A percentile compares a stretch with the other conserved stretches of the same genome.
phyloP scores from a whole-genome alignment of 2,888 invertebrate genomes.

The Drosophila fulvimacula region DNA sequence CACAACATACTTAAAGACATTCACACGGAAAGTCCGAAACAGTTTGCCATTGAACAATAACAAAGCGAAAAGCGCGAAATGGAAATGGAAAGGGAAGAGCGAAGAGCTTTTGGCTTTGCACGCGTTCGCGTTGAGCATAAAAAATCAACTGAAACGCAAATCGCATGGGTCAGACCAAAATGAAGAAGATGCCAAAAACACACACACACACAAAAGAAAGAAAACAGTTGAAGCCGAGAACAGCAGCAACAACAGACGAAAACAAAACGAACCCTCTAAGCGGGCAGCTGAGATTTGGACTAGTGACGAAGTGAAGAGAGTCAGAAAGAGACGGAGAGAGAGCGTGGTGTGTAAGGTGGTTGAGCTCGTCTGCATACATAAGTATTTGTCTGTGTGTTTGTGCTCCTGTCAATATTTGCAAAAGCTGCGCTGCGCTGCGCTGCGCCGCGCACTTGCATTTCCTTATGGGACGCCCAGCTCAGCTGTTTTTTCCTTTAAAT shows the following conservation, averaged over 20 bases:
- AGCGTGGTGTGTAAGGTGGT: background rate
- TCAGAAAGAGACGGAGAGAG: background rate
- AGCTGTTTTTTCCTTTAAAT: constrained; percentile 52
- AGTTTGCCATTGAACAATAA: constrained; percentile 37
- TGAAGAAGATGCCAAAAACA: constrained; percentile 62
- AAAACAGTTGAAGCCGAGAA: constrained; percentile 37
- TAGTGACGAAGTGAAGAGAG: background rate
- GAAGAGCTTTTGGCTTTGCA: constrained; percentile 45
- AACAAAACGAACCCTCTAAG: constrained; percentile 40
- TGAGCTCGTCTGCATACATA: background rate
- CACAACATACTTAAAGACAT: constrained; percentile 22
- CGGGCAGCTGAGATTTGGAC: constrained; percentile 13
- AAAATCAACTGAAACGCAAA: constrained; percentile 72
- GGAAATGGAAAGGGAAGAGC: constrained; percentile 22
- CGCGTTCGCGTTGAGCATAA: constrained; percentile 66
- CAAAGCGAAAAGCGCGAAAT: constrained; percentile 34
- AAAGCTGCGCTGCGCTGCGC: constrained; percentile 55
- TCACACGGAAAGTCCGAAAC: constrained; percentile 31
- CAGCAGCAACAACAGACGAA: constrained; percentile 44
- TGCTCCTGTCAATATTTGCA: constrained; percentile 50
- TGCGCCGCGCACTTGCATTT: constrained; percentile 56
- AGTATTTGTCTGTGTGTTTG: constrained; percentile 4
- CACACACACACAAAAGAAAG: background rate
- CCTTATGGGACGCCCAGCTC: constrained; percentile 44
- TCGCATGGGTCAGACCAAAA: constrained; percentile 55